Evolutionary conservation across 2,888 invertebrate species (phyloP).

Genomic region (Ophion obscuratus): DNA sequence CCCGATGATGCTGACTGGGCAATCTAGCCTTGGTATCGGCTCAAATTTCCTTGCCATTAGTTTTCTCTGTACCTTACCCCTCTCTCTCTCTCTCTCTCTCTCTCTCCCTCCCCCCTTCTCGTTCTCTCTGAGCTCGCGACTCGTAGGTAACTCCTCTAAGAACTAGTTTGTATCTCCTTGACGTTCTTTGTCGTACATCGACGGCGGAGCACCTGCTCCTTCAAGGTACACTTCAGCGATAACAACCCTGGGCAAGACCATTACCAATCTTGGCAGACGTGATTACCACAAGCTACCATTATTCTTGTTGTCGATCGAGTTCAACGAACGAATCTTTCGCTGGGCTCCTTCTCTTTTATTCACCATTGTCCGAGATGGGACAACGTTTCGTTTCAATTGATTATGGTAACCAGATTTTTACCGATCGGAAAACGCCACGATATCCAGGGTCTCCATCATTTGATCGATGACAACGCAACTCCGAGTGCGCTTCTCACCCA

Average conservation of each 20-base stretch:
- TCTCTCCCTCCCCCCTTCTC: not conserved
- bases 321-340: not conserved
- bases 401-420: too few species aligned
- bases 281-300: constrained; percentile 19
- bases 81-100: constrained; percentile 14
- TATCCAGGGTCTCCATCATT: too few species aligned
- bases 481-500: not conserved
- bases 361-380: not conserved
- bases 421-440: too few species aligned
- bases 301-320: constrained; percentile 2
- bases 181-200: constrained; percentile 49
- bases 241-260: constrained; percentile 48
- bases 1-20: constrained; percentile 68
- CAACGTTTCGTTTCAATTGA: too few species aligned
- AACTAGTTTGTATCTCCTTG: constrained; percentile 63
- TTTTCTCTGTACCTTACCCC: constrained; percentile 52
- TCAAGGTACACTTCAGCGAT: constrained; percentile 42
- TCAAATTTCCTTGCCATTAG: constrained; percentile 74
- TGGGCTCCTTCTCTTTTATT: not conserved
- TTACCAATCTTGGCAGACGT: constrained; percentile 11
- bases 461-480: too few species aligned
- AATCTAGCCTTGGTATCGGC: constrained; percentile 70
- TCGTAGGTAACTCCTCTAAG: constrained; percentile 38
- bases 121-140: not conserved
- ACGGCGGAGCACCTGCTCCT: constrained; percentile 59